phyloP scores from a whole-genome alignment of 1,140 invertebrate species.

The Adelges cooleyi region DNA sequence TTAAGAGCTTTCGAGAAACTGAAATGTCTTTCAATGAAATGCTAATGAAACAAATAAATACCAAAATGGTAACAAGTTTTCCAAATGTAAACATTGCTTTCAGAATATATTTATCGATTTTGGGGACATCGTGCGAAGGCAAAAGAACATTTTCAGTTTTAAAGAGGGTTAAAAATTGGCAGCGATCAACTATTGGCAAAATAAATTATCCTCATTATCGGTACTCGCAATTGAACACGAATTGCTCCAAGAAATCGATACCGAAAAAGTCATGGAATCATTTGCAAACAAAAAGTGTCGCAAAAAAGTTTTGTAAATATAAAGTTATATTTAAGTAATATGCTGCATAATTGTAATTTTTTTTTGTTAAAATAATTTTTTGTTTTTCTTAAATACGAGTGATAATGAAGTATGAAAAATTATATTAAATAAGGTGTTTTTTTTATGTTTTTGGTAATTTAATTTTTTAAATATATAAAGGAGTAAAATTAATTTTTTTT shows the following conservation, averaged over 20 bases:
- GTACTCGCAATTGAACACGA: neutral
- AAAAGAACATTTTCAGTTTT: slow-evolving; percentile 29
- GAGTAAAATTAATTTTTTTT: neutral
- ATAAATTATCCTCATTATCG: neutral
- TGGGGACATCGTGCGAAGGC: slow-evolving; percentile 14
- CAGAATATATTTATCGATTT: neutral
- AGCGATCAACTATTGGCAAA: slow-evolving; percentile 1
- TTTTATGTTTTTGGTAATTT: neutral
- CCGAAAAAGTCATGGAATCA: neutral
- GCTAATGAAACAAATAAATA: neutral
- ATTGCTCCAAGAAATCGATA: neutral
- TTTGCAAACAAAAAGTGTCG: neutral
- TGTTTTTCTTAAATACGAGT: too few relatives aligned
- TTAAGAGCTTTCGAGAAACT: neutral
- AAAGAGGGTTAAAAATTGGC: slow-evolving; percentile 18
- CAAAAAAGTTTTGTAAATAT: neutral
- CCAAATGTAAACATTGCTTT: neutral
- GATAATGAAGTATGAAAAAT: too few relatives aligned
- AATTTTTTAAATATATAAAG: neutral
- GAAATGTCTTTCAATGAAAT: neutral
- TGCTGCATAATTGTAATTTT: too few relatives aligned
- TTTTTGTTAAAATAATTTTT: too few relatives aligned
- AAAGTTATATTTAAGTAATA: neutral
- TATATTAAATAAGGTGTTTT: neutral
- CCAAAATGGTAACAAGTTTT: neutral